These are phyloP conservation scores for Halcyon smyrnensis DNA, from an alignment of 2,797 vertebrate species.

Conservation along the genomic window DNA sequence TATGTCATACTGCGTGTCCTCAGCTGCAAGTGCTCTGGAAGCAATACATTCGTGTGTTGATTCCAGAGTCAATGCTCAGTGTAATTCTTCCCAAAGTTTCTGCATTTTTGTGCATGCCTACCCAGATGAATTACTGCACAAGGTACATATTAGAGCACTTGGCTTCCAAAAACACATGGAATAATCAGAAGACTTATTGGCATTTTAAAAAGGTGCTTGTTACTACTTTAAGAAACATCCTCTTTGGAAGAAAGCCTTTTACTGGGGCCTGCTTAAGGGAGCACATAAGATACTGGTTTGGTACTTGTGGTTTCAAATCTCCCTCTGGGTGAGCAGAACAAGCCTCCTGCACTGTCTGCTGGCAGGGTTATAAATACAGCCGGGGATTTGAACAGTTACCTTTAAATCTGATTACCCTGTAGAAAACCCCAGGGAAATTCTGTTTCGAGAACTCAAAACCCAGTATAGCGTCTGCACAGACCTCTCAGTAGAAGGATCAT, in stretches of 20 bases:
- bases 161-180: not conserved
- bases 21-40: accelerated
- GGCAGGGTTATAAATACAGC: not conserved
- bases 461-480: not conserved
- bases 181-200: not conserved
- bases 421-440: constrained; percentile 35
- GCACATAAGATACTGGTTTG: not conserved
- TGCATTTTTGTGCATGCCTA: not conserved
- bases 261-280: not conserved
- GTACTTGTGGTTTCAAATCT: not conserved
- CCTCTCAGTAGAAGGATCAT: not conserved
- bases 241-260: not conserved
- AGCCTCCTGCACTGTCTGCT: not conserved
- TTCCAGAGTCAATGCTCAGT: not conserved
- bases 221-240: not conserved
- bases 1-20: too few relatives aligned
- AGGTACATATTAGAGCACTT: not conserved
- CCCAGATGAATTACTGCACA: not conserved
- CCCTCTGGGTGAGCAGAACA: not conserved
- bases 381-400: not conserved
- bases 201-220: not conserved
- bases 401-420: not conserved
- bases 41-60: not conserved
- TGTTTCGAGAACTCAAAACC: not conserved
- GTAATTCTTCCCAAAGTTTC: not conserved